phyloP scores from a whole-genome alignment of 2,888 invertebrate genomes.

The Merodon equestris region DNA sequence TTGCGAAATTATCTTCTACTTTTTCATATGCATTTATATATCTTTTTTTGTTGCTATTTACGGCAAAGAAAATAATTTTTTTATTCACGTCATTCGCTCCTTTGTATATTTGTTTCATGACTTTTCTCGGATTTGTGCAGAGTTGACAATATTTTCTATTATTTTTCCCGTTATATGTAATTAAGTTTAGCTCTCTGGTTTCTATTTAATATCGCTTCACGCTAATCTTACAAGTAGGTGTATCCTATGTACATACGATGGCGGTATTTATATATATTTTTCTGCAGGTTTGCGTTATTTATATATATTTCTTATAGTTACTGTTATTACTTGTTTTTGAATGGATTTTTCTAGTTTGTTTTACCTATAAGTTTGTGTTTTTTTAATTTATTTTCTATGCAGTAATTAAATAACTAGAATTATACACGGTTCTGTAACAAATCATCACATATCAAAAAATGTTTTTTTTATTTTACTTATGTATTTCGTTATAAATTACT shows the following conservation, averaged over 20 bases:
- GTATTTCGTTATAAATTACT: conserved; percentile 16
- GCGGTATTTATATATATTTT: conserved; percentile 46
- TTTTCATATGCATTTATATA: conserved; percentile 64
- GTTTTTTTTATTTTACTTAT: conserved; percentile 24
- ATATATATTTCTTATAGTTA: conserved; percentile 30
- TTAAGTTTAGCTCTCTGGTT: conserved; percentile 60
- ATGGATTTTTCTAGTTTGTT: conserved; percentile 67
- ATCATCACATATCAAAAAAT: conserved; percentile 74
- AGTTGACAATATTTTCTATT: conserved; percentile 66
- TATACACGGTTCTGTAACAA: conserved; percentile 71
- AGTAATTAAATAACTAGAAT: conserved; percentile 63
- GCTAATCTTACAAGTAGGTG: conserved; percentile 62
- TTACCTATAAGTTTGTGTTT: conserved; percentile 53
- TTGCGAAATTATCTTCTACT: conserved; percentile 32
- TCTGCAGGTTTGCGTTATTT: no score
- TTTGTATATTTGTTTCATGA: conserved; percentile 63
- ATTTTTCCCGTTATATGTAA: conserved; percentile 32
- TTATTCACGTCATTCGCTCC: conserved; percentile 54
- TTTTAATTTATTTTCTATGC: conserved; percentile 57
- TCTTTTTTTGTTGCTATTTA: conserved; percentile 59
- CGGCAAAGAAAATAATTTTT: conserved; percentile 64
- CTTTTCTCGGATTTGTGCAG: conserved; percentile 68
- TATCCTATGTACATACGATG: conserved; percentile 66
- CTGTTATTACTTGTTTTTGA: conserved; percentile 19
- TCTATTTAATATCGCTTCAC: conserved; percentile 71